Evolutionary conservation across 2,888 invertebrate species (phyloP), one percentile per base, ranked within the genome.

Genomic region (Tachina grossa): DNA sequence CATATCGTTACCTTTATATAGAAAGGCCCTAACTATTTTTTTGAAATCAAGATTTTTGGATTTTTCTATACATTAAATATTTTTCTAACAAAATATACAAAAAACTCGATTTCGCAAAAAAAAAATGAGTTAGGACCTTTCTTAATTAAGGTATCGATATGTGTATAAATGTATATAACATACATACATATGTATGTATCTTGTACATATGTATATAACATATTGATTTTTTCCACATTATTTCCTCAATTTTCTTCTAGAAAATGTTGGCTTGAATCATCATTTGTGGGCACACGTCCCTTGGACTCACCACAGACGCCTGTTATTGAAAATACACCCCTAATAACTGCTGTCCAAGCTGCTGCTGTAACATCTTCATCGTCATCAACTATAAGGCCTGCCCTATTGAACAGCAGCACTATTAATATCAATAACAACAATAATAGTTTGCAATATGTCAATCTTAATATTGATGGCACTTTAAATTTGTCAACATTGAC

Each of bases 231-330:
- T 71, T 45, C 59, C 9, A 14, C 0, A 9, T 51, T n/a, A n/a
- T 49, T 51, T 39, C 14, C 9, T 39, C 2, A 10, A 41, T 49
- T 2, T 57, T 16, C 51, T 45, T 76, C 14, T 87, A 93, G 93
- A 90, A 93, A 97, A 90, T 97, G 96, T 92, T 98, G 98, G 98
- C 94, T 98, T 92, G 98, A 98, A 93, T 97, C 97, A 93, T 97
- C 97, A 87, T 98, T 98, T 92, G 96, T 97, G 85, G 96, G 96
- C 89, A 96, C 96, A 89, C 95, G 96, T 90, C 97, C 97, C 4
- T 93, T 97, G 91, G 97, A 97, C 89, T 96, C 97, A 66, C 97
- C 97, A 19, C 96, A 97, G 93, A 97, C 97, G 84, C 97, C 97
- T 53, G 94, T 95, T 89, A 95, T 94, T 86, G 94, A 94, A 87